Evolutionary conservation across 2,888 invertebrate genomes (phyloP).

Genomic region (Ernsta delagoae): DNA sequence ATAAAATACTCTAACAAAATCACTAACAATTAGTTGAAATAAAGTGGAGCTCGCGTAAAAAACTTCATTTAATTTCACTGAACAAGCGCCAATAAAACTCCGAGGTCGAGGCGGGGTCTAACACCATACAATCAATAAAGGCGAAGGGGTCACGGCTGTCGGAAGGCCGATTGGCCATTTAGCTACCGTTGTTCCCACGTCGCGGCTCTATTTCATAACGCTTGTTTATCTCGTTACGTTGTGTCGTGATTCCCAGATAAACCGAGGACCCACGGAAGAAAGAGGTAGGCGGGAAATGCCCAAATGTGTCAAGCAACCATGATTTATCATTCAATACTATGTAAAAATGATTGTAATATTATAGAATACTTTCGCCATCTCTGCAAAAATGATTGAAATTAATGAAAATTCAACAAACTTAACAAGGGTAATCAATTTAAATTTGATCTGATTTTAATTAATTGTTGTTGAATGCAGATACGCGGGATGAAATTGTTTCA

Average conservation of each 20-base stretch:
- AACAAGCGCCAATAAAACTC: not conserved
- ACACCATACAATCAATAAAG: slow-evolving; percentile 21
- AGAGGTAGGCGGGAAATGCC: not conserved
- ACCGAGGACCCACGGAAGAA: slow-evolving; percentile 18
- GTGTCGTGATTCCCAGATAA: slow-evolving; percentile 47
- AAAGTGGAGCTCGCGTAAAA: not conserved
- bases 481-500: too few species aligned
- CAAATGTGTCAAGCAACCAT: too few species aligned
- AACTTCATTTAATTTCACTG: slow-evolving; percentile 1
- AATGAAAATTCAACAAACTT: too few species aligned
- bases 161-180: slow-evolving; percentile 18
- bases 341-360: not conserved
- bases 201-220: slow-evolving; percentile 47
- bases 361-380: too few species aligned
- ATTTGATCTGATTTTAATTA: too few species aligned
- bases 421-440: too few species aligned
- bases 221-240: slow-evolving; percentile 56
- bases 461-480: too few species aligned
- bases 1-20: not conserved
- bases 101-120: not conserved
- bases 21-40: not conserved
- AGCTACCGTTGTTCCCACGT: slow-evolving; percentile 23
- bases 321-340: too few species aligned
- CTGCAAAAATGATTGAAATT: too few species aligned
- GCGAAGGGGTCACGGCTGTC: slow-evolving; percentile 19